phyloP scores from a whole-genome alignment of 2,113 vertebrate genomes.

The Orycteropus afer region DNA sequence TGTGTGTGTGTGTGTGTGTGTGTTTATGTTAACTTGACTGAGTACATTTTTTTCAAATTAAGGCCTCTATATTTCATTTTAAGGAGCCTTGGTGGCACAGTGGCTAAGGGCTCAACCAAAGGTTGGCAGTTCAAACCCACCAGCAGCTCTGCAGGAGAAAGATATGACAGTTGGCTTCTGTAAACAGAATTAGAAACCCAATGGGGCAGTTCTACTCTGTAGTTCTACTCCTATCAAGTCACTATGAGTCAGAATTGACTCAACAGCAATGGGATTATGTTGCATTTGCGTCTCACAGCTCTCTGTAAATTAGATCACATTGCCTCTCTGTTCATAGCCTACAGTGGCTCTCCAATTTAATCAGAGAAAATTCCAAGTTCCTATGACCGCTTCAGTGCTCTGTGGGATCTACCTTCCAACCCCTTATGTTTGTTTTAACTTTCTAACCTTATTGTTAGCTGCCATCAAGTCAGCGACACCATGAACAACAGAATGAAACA shows the following conservation, averaged over 20 bases:
- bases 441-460: neutral
- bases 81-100: neutral
- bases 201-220: neutral
- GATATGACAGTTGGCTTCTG: neutral
- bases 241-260: neutral
- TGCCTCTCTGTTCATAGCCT: neutral
- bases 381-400: neutral
- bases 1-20: too few species aligned
- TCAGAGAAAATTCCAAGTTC: neutral
- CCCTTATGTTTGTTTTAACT: neutral
- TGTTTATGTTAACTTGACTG: neutral
- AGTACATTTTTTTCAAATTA: neutral
- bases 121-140: neutral
- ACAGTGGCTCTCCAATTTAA: neutral
- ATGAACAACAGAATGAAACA: neutral
- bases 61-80: neutral
- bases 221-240: neutral
- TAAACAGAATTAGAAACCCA: neutral
- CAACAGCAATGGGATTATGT: neutral
- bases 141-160: neutral
- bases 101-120: neutral
- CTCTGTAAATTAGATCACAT: neutral
- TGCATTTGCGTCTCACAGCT: neutral
- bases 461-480: neutral
- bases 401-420: rapidly evolving